Percentiles rank a stretch among this genome's conserved stretches.
Conservation (phyloP, 2,888 invertebrate species). For the Alloscopus bannaensis region DNA sequence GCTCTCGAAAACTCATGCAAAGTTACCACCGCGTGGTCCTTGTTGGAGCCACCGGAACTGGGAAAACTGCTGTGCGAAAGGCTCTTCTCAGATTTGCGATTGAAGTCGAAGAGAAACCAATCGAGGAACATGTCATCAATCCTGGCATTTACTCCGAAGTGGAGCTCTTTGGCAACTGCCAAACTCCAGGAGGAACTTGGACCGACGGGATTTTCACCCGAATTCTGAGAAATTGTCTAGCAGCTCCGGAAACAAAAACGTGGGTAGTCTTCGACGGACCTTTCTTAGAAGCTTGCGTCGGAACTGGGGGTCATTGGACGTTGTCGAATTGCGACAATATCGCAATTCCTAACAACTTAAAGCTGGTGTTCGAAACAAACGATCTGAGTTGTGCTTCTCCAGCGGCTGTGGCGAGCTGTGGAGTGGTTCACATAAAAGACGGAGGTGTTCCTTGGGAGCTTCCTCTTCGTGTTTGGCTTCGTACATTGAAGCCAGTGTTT, state of each 20-base stretch:
- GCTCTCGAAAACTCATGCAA: constrained; percentile 32
- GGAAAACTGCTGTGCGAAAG: constrained; percentile 28
- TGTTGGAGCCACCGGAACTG: constrained; percentile 10
- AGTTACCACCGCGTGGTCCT: constrained; percentile 11
- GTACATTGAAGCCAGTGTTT: too few relatives aligned
- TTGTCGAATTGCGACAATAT: constrained; percentile 16
- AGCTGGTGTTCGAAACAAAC: constrained; percentile 7
- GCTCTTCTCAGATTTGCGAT: background rate
- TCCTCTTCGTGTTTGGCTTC: background rate
- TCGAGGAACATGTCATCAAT: constrained; percentile 35
- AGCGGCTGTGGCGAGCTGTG: constrained; percentile 1
- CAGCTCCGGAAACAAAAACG: background rate
- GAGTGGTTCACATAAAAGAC: constrained; percentile 7
- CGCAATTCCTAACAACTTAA: background rate
- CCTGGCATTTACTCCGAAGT: constrained; percentile 11
- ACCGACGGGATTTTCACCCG: constrained; percentile 42
- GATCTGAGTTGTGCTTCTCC: constrained; percentile 19
- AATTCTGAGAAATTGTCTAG: constrained; percentile 17
- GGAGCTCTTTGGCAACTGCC: constrained; percentile 1
- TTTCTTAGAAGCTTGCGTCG: too few relatives aligned
- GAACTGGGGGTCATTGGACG: background rate
- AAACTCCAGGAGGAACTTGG: background rate
- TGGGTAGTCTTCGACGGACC: background rate
- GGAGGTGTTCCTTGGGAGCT: background rate
- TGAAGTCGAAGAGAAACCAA: background rate